phyloP scores from a whole-genome alignment of 2,888 invertebrate species.

The Stenichneumon culpator region DNA sequence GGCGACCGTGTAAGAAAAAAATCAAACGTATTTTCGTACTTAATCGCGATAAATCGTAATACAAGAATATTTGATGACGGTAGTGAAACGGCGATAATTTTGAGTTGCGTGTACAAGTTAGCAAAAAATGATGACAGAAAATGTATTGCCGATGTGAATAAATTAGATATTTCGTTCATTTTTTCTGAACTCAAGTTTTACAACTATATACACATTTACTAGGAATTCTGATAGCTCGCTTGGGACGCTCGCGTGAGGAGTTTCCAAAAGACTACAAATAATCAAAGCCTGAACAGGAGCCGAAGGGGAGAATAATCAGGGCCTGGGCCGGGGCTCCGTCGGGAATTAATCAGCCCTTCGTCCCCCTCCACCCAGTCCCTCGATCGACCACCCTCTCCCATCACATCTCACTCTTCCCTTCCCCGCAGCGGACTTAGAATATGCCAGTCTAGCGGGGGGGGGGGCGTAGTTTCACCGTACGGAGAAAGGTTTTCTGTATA shows the following conservation, averaged over 20 bases:
- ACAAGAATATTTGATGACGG: neutral
- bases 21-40: neutral
- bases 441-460: too few relatives aligned
- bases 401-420: too few relatives aligned
- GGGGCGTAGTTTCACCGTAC: too few relatives aligned
- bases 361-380: too few relatives aligned
- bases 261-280: neutral
- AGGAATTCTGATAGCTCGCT: neutral
- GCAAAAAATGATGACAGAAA: neutral
- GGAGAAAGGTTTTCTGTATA: too few relatives aligned
- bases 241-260: too few relatives aligned
- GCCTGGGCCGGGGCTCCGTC: too few relatives aligned
- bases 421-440: too few relatives aligned
- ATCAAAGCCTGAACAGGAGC: too few relatives aligned
- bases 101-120: neutral
- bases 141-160: constrained; percentile 12
- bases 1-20: neutral
- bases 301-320: too few relatives aligned
- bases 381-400: too few relatives aligned
- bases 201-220: neutral
- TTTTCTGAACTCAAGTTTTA: neutral
- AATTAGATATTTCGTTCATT: neutral
- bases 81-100: neutral
- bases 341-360: too few relatives aligned
- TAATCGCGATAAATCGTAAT: neutral